Percentiles rank a stretch among this genome's conserved stretches.
These are phyloP conservation scores for Elephas maximus DNA, from an alignment of 2,113 vertebrate genomes.

Conservation along the genomic window DNA sequence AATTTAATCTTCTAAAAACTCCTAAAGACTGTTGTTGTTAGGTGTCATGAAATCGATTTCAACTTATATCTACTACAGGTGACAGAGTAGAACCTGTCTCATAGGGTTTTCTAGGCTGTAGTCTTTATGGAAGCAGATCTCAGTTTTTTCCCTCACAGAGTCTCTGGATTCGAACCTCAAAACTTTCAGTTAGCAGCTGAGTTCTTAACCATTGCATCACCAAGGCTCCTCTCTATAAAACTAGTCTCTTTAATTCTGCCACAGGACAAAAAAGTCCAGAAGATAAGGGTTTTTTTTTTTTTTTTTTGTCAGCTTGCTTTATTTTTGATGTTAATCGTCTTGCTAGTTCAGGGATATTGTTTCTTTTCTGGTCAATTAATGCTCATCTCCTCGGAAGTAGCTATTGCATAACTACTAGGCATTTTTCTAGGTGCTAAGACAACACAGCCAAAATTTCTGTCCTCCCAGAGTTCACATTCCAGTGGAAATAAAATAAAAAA, in stretches of 20 bases:
- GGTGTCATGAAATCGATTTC: too few species aligned
- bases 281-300: not conserved
- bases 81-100: too few species aligned
- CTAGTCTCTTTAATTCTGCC: not conserved
- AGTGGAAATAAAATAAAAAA: not conserved
- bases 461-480: not conserved
- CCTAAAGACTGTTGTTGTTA: too few species aligned
- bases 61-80: too few species aligned
- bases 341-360: not conserved
- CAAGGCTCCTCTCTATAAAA: not conserved
- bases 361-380: constrained; percentile 22
- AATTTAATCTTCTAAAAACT: not conserved
- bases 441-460: not conserved
- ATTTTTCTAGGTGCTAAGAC: not conserved
- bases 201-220: too few species aligned
- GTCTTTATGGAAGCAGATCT: too few species aligned
- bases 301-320: not conserved
- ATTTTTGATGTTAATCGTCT: not conserved
- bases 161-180: too few species aligned
- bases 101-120: too few species aligned
- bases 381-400: not conserved
- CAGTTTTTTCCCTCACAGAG: too few species aligned
- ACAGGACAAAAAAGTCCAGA: not conserved
- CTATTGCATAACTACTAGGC: not conserved
- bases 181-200: too few species aligned